Evolutionary conservation across 37 sponge, comb jelly and placozoan genomes (phyloP), one percentile per base, ranked within the genome.

Genomic region (Eunapius fragilis): DNA sequence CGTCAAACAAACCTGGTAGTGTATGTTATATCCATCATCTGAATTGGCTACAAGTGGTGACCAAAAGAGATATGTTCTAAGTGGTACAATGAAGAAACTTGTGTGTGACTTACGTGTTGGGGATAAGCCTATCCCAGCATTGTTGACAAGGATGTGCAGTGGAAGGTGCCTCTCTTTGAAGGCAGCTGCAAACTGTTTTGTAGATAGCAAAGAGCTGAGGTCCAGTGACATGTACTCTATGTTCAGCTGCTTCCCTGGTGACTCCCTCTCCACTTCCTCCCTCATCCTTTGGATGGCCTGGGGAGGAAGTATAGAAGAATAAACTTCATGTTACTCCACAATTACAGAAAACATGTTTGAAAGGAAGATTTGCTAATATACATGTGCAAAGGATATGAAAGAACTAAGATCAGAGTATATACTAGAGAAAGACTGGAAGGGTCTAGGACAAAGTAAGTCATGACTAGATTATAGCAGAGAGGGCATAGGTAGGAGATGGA

Each of bases 131-230:
- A 95, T 83, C 28, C 87, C 95, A 77, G 95, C 95, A 89, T 95
- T 95, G 87, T 89, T 89, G 81, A 95, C 84, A 35, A 95, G 84
- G 67, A 95, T 81, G 80, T 95, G 95, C 10, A 95, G 93, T 47
- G 92, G 92, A 14, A 89, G 87, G 27, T 81, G 74, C 80, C 81
- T 91, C 84, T 89, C 86, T 58, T 84, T 86, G 87, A 89, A 95
- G 69, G 86, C 81, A 19, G 67, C 84, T 35, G 79, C 81, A 48
- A 91, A 95, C 25, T 91, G 67, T 58, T 84, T 91, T 19, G 85
- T 76, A 28, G 92, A 91, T 49, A 73, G 68, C 7, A 95, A 74
- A 37, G 95, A 95, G 58, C 85, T 58, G 37, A 95, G 85, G 68
- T 95, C 95, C 50, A 95, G 85, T 9, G 34, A 70, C 84, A 95